A percentile compares a stretch with the other conserved stretches of the same genome.
These are phyloP conservation scores for Pantherophis guttatus DNA, from an alignment of 2,113 vertebrate genomes.

Conservation along the genomic window DNA sequence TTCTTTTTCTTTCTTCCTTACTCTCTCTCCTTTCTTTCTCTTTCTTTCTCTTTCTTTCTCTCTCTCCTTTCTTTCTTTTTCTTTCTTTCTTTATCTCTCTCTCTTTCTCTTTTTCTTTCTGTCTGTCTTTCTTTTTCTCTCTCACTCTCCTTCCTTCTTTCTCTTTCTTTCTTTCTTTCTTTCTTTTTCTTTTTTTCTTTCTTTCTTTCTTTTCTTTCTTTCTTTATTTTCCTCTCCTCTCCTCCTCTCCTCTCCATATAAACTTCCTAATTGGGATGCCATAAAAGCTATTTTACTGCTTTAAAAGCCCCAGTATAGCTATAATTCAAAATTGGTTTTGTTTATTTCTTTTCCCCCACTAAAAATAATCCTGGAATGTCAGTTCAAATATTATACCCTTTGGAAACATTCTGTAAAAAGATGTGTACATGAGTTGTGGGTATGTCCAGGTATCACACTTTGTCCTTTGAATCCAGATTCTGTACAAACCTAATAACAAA, in stretches of 20 bases:
- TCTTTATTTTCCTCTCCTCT: constrained; percentile 8
- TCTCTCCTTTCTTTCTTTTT: too few relatives aligned
- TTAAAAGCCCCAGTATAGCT: not conserved
- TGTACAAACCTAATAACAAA: not conserved
- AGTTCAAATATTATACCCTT: not conserved
- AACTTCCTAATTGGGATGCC: not conserved
- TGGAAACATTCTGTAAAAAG: not conserved
- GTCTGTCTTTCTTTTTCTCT: constrained; percentile 4
- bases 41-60: not conserved
- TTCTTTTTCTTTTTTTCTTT: too few relatives aligned
- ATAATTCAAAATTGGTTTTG: not conserved
- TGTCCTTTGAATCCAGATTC: not conserved
- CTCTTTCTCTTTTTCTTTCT: not conserved
- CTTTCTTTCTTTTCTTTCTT: not conserved
- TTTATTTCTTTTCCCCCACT: not conserved
- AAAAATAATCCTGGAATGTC: not conserved
- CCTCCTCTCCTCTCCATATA: not conserved
- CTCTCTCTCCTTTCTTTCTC: too few relatives aligned
- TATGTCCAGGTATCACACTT: not conserved
- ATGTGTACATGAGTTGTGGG: not conserved
- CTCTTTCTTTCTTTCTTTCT: too few relatives aligned
- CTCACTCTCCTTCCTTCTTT: not conserved
- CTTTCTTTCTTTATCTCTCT: too few relatives aligned
- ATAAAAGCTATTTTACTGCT: not conserved
- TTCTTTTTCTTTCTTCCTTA: too few relatives aligned